Evolutionary conservation across 1,140 invertebrate species (phyloP).

Genomic region (Cherax destructor): DNA sequence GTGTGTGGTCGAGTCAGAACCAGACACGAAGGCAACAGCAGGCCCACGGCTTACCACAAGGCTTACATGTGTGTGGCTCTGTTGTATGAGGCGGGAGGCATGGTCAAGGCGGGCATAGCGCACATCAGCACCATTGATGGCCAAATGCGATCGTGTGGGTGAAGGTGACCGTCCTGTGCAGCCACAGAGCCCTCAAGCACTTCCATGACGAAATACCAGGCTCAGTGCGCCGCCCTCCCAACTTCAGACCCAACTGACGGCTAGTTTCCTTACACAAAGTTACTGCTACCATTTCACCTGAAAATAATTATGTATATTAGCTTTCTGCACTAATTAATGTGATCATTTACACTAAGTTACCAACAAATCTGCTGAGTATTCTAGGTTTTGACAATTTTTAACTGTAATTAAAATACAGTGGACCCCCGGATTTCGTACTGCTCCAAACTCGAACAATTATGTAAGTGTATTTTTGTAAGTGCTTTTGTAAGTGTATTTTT

Average conservation of each 20-base stretch:
- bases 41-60: constrained; percentile 55
- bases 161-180: constrained; percentile 79
- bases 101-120: constrained; percentile 76
- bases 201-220: constrained; percentile 77
- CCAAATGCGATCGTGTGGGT: constrained; percentile 81
- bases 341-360: too few species aligned
- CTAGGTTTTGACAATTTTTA: too few species aligned
- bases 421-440: too few species aligned
- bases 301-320: neutral
- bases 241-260: constrained; percentile 76
- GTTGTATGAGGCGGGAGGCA: constrained; percentile 77
- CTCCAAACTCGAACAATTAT: too few species aligned
- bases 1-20: neutral
- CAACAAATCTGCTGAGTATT: too few species aligned
- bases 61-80: constrained; percentile 71
- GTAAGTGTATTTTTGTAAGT: too few species aligned
- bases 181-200: constrained; percentile 78
- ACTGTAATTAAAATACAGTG: too few species aligned
- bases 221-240: constrained; percentile 77
- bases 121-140: constrained; percentile 78
- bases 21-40: constrained; percentile 27
- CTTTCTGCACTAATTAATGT: too few species aligned
- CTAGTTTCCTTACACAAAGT: constrained; percentile 76
- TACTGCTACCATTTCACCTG: constrained; percentile 74
- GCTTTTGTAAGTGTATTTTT: too few species aligned